Base-by-base conservation (phyloP, 2,113 vertebrate genomes). In the Campylomormyrus numenius region DNA sequence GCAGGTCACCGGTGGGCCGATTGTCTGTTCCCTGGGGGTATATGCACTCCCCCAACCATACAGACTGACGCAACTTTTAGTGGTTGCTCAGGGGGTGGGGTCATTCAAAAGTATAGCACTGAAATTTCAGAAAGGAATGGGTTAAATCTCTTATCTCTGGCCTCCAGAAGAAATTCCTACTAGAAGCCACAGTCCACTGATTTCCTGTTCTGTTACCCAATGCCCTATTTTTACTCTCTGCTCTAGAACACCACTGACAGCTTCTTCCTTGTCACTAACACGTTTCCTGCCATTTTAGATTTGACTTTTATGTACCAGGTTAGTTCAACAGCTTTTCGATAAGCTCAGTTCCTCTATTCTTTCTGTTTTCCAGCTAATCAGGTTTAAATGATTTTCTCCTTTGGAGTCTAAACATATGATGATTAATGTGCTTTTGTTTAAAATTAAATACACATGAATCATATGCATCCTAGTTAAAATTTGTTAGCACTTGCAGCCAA, bases 151-250 rank as follows among this genome's bases (percentile, higher is more conserved):
- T 98, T 98, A 98, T 98, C 97, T 97, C 93, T 94, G 94, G 95
- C 95, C 96, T 96, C 95, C 97, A 98, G 97, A 97, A 97, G 96
- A 97, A 96, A 98, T 98, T 97, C 97, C 97, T 96, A 96, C 95
- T 96, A 94, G 96, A 97, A 97, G 96, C 96, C 96, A 96, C 96
- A 96, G 96, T 96, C 96, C 92, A 52, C 95, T 96, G 96, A 96
- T 96, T 98, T 98, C 97, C 97, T 98, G 97, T 97, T 96, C 96
- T 97, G 97, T 97, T 97, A 97, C 97, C 97, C 96, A 95, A 94
- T 97, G 97, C 96, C 97, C 97, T 98, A 98, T 98, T 97, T 98
- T 97, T 97, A 98, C 97, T 96, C 95, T 92, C 95, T 94, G 95
- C 95, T 96, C 94, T 95, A 96, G 95, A 96, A 95, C 94, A 97